Percentiles rank a stretch among this genome's conserved stretches.
These are phyloP conservation scores for Lutjanus argentimaculatus DNA, from an alignment of 2,797 vertebrate genomes.

Conservation along the genomic window DNA sequence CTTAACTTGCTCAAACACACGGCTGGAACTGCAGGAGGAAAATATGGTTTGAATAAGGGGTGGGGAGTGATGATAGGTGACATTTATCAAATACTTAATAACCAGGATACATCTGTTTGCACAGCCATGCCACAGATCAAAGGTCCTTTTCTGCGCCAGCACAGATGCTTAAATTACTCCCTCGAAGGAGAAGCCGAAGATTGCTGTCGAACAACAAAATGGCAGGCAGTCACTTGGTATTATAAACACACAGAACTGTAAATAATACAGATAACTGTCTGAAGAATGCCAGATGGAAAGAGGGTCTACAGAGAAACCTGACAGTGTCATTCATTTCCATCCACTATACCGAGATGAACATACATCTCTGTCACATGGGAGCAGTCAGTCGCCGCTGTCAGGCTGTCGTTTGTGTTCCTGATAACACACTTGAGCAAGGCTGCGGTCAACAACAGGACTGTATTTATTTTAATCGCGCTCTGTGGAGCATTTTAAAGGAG, in stretches of 20 bases:
- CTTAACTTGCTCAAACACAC: constrained; percentile 32
- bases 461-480: constrained; percentile 54
- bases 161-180: constrained; percentile 43
- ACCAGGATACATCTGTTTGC: constrained; percentile 86
- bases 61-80: constrained; percentile 66
- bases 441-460: constrained; percentile 53
- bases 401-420: constrained; percentile 57
- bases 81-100: constrained; percentile 74
- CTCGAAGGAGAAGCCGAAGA: constrained; percentile 13
- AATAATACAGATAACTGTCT: constrained; percentile 46
- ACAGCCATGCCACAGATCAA: constrained; percentile 72
- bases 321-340: constrained; percentile 64
- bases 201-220: constrained; percentile 42
- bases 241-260: constrained; percentile 31
- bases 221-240: constrained; percentile 34
- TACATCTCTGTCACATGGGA: constrained; percentile 59
- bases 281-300: constrained; percentile 23
- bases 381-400: constrained; percentile 45
- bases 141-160: constrained; percentile 57
- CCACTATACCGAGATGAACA: constrained; percentile 37
- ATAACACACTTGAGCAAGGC: constrained; percentile 60
- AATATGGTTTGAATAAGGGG: constrained; percentile 81
- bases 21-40: constrained; percentile 42
- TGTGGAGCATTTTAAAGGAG: constrained; percentile 36
- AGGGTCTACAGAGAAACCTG: constrained; percentile 28